phyloP scores from a whole-genome alignment of 2,113 vertebrate species.

The Scomber japonicus region DNA sequence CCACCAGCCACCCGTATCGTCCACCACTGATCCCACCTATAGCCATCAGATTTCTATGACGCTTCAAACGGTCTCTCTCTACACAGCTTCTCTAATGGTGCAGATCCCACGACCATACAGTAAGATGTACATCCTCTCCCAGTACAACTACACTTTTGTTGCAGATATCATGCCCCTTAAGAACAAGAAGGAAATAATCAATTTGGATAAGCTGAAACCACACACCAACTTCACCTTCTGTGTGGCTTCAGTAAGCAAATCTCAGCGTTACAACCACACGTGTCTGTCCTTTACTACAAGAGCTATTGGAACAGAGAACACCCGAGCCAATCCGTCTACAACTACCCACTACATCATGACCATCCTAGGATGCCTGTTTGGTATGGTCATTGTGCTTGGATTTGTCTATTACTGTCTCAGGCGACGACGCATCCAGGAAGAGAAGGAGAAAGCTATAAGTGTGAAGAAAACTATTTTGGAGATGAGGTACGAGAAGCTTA shows the following conservation, averaged over 20 bases:
- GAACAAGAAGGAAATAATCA: constrained; percentile 91
- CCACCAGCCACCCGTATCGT: constrained; percentile 89
- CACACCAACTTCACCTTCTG: constrained; percentile 97
- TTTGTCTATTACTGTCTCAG: constrained; percentile 97
- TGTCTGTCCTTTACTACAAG: constrained; percentile 94
- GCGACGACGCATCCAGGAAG: constrained; percentile 92
- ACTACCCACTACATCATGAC: constrained; percentile 99
- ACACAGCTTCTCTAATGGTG: constrained; percentile 90
- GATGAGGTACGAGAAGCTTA: constrained; percentile 85
- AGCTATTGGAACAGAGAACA: constrained; percentile 86
- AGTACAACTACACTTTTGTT: constrained; percentile 92
- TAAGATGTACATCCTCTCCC: constrained; percentile 97
- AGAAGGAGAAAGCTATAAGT: constrained; percentile 95
- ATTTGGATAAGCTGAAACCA: constrained; percentile 89
- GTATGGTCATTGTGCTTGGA: constrained; percentile 97
- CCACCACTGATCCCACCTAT: constrained; percentile 88
- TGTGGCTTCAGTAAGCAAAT: constrained; percentile 93
- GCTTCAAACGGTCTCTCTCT: constrained; percentile 90
- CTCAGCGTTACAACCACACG: constrained; percentile 96
- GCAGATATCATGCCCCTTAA: constrained; percentile 93
- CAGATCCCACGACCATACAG: constrained; percentile 95
- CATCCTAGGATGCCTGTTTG: constrained; percentile 96
- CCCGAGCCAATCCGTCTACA: constrained; percentile 89
- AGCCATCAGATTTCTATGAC: constrained; percentile 89
- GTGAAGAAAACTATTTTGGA: constrained; percentile 98